Base-by-base conservation (phyloP, 2,888 invertebrate genomes). In the Ochropleura leucogaster region DNA sequence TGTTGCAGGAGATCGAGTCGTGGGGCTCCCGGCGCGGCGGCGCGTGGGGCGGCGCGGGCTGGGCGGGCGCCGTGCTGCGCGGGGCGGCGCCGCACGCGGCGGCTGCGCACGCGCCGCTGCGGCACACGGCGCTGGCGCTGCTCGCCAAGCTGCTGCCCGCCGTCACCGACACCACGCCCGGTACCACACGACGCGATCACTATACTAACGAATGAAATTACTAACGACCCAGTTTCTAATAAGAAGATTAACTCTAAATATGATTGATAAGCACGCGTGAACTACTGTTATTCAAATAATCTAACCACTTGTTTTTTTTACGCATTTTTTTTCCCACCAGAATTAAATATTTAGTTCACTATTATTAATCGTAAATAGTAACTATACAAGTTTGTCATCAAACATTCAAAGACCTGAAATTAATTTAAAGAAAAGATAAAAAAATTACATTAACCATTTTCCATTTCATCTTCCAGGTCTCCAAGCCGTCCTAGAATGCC, bases 401-500 rank as follows among this genome's bases (percentile, higher is more conserved):
- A 51, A 51, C 18, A 51, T 51, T 51, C 30, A 30, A 30, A 30
- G 30, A 30, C 30, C 30, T 30, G 30, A 30, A 30, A 30, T 30
- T 30, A 30, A 30, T 30, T 30, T 30, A 30, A 30, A 30, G 30
- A 30, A 30, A 30, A 30, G 30, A 30, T 30, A 30, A 30, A 30
- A 30, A 18, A 9, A n/a, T 8, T 18, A 12, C 5, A 44, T 68
- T 1, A 44, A n/a, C 7, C 0, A 7, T 12, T 42, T 40, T 47
- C 18, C 18, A 20, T 46, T 0, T 20, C 42, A 44, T 0, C 46
- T 55, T 40, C 0, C 90, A 96, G 98, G 98, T 82, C 96, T 99
- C 4, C 97, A 98, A 62, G 97, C 98, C 0, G 98, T 98, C 89
- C 97, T 99, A 73, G 97, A 98, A 87, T 98, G 99, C 91, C 96